phyloP scores from a whole-genome alignment of 2,888 invertebrate species.

The Caenorhabditis becei region DNA sequence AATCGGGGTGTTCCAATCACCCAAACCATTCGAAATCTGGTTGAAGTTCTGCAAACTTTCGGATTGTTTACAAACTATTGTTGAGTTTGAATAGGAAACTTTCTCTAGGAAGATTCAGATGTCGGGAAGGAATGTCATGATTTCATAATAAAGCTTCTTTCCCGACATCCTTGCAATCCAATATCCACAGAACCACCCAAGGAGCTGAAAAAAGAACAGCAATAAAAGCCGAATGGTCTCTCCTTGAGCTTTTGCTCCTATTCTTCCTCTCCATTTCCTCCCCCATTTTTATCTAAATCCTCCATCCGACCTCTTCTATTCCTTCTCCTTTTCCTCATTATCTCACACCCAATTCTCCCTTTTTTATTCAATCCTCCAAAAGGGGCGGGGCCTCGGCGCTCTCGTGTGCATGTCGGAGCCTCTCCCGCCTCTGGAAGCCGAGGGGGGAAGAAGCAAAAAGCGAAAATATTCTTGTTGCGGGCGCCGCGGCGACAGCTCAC shows the following conservation, averaged over 20 bases:
- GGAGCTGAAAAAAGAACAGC: background rate
- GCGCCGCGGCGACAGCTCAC: slow-evolving; percentile 12
- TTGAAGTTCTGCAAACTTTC: no score
- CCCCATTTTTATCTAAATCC: slow-evolving; percentile 11
- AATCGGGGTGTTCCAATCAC: no score
- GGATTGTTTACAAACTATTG: no score
- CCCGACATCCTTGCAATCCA: no score
- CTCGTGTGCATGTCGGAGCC: slow-evolving; percentile 18
- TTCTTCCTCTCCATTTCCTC: slow-evolving; percentile 10
- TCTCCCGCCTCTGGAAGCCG: slow-evolving; percentile 26
- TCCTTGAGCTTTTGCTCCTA: background rate
- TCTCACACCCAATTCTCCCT: slow-evolving; percentile 55
- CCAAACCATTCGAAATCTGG: no score
- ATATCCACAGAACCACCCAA: no score
- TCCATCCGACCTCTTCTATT: slow-evolving; percentile 3
- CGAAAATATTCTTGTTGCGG: slow-evolving; percentile 34
- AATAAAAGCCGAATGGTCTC: no score
- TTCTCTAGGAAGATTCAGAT: no score
- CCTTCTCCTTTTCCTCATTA: slow-evolving; percentile 35
- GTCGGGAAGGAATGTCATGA: no score
- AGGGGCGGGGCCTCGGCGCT: slow-evolving; percentile 32
- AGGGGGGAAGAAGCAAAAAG: slow-evolving; percentile 46
- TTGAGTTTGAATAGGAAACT: no score
- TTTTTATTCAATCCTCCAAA: slow-evolving; percentile 53
- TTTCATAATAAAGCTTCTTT: no score